Conservation (phyloP, 2,888 invertebrate species). For the Bursaphelenchus okinawaensis region DNA sequence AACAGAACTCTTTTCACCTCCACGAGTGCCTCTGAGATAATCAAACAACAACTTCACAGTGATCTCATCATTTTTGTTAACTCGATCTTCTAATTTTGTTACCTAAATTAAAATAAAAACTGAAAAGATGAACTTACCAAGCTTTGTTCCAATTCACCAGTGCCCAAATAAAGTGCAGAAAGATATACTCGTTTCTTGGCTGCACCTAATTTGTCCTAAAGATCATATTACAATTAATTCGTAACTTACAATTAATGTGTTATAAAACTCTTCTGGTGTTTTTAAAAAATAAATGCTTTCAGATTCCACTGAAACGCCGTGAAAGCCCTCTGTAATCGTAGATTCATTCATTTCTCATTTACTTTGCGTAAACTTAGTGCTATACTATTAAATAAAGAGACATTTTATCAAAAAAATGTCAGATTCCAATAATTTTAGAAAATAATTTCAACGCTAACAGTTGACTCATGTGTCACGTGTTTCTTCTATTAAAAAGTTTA, state of each 20-base stretch:
- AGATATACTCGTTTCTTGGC: constrained; percentile 63
- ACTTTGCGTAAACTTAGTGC: too few relatives aligned
- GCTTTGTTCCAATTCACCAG: constrained; percentile 73
- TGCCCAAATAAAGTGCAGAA: constrained; percentile 87
- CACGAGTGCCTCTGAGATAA: constrained; percentile 50
- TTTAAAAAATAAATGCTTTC: constrained; percentile 16
- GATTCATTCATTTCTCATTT: too few relatives aligned
- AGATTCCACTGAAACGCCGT: constrained; percentile 15
- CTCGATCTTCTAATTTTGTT: constrained; percentile 21
- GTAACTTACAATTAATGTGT: constrained; percentile 18
- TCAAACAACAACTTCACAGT: constrained; percentile 42
- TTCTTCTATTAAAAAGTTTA: too few relatives aligned
- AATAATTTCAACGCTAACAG: too few relatives aligned
- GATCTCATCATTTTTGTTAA: constrained; percentile 24
- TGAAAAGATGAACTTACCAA: constrained; percentile 63
- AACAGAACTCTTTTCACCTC: constrained; percentile 34
- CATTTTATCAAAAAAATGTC: too few relatives aligned
- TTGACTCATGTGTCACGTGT: too few relatives aligned
- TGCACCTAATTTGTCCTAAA: constrained; percentile 54
- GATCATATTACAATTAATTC: not conserved
- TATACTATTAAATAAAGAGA: too few relatives aligned
- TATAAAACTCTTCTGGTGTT: constrained; percentile 20
- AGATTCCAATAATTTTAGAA: too few relatives aligned
- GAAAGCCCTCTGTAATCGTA: too few relatives aligned
- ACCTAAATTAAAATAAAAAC: constrained; percentile 28